Evolutionary conservation across 2,888 invertebrate species (phyloP).

Genomic region (Furcula furcula): DNA sequence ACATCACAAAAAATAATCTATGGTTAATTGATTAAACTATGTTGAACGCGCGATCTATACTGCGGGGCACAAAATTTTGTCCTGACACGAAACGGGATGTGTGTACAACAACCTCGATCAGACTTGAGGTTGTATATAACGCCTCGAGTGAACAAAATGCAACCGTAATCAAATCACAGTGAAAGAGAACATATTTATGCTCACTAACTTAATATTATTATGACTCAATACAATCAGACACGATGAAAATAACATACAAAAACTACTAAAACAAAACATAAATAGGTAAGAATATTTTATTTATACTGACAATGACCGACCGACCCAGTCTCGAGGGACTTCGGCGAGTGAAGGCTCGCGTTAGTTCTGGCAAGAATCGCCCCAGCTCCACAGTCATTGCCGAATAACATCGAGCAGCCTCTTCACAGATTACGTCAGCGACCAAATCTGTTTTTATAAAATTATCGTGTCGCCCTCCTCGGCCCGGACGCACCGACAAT

Average conservation of each 20-base stretch:
- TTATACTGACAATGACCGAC: conserved; percentile 51
- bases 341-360: conserved; percentile 14
- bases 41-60: conserved; percentile 1
- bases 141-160: conserved; percentile 64
- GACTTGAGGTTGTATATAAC: conserved; percentile 31
- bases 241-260: conserved; percentile 62
- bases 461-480: conserved; percentile 25
- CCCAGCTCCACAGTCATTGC: conserved; percentile 10
- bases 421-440: conserved; percentile 8
- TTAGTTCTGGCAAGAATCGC: conserved; percentile 17
- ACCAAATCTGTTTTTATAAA: conserved; percentile 23
- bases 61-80: neutral
- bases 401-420: conserved; percentile 14
- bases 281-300: conserved; percentile 55
- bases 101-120: conserved; percentile 18
- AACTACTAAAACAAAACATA: conserved; percentile 54
- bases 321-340: conserved; percentile 31
- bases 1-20: conserved; percentile 60
- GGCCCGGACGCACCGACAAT: conserved; percentile 41
- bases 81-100: conserved; percentile 18
- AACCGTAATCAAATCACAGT: conserved; percentile 77
- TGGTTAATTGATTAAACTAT: conserved; percentile 30
- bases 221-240: conserved; percentile 68
- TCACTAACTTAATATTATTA: conserved; percentile 75
- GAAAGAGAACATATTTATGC: conserved; percentile 70